Evolutionary conservation across 2,113 vertebrate genomes (phyloP).

Genomic region (Menura novaehollandiae): DNA sequence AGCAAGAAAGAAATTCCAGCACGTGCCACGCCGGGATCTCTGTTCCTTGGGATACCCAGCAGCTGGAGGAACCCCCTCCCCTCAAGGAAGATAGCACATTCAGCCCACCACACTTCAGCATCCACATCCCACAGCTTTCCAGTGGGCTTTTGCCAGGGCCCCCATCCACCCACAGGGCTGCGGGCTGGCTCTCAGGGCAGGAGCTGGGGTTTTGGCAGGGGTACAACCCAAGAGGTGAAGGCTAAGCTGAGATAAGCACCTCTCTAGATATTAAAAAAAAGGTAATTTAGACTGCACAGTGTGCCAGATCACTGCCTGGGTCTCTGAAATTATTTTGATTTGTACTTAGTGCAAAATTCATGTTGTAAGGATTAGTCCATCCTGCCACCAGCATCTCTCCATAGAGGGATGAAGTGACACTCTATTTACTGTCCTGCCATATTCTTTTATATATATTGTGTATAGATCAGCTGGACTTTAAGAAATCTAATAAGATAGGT

Average conservation of each 20-base stretch:
- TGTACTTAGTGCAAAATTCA: neutral
- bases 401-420: neutral
- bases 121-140: neutral
- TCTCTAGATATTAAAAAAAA: neutral
- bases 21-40: accelerated
- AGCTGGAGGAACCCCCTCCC: neutral
- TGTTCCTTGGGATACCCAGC: neutral
- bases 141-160: neutral
- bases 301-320: neutral
- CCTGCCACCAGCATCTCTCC: neutral
- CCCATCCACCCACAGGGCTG: neutral
- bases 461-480: neutral
- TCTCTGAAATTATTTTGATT: neutral
- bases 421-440: neutral
- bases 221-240: neutral
- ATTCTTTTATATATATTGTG: neutral
- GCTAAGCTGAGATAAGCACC: neutral
- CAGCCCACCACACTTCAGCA: neutral
- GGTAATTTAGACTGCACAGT: accelerated
- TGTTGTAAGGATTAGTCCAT: neutral
- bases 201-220: neutral
- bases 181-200: accelerated
- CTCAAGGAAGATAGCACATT: neutral
- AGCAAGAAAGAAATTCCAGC: constrained; percentile 42
- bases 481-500: neutral